phyloP scores from a whole-genome alignment of 1,140 invertebrate species.

The Planococcus citri region DNA sequence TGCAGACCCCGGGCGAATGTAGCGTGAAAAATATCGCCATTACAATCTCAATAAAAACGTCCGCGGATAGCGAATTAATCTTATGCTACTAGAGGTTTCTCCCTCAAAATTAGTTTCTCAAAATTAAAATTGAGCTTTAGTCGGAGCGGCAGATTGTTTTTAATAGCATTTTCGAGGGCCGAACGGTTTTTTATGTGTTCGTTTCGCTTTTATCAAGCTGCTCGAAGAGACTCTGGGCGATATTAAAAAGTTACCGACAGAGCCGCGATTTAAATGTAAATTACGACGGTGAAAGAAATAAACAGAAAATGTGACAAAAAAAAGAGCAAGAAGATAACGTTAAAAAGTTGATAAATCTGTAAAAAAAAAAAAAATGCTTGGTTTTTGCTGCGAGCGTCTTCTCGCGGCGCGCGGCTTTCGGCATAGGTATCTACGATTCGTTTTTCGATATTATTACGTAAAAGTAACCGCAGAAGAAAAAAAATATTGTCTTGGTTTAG shows the following conservation, averaged over 20 bases:
- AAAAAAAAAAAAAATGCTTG: no score
- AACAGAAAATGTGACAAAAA: not conserved
- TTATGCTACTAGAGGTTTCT: not conserved
- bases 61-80: not conserved
- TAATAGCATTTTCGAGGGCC: not conserved
- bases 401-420: not conserved
- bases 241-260: not conserved
- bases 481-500: not conserved
- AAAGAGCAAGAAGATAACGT: not conserved
- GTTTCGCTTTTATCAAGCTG: not conserved
- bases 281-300: not conserved
- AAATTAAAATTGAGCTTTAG: slow-evolving; percentile 3
- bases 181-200: not conserved
- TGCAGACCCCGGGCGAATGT: not conserved
- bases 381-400: not conserved
- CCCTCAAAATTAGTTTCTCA: slow-evolving; percentile 6
- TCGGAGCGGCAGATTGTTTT: slow-evolving; percentile 1
- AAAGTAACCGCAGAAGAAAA: no score
- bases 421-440: no score
- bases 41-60: slow-evolving; percentile 1
- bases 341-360: slow-evolving; percentile 2
- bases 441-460: no score
- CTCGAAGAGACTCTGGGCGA: not conserved
- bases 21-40: slow-evolving; percentile 6
- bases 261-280: slow-evolving; percentile 3